Percentiles rank a stretch among this genome's conserved stretches.
These are phyloP conservation scores for Luidia sarsii DNA, from an alignment of 53 echinoderm and acorn worm genomes.

Conservation along the genomic window DNA sequence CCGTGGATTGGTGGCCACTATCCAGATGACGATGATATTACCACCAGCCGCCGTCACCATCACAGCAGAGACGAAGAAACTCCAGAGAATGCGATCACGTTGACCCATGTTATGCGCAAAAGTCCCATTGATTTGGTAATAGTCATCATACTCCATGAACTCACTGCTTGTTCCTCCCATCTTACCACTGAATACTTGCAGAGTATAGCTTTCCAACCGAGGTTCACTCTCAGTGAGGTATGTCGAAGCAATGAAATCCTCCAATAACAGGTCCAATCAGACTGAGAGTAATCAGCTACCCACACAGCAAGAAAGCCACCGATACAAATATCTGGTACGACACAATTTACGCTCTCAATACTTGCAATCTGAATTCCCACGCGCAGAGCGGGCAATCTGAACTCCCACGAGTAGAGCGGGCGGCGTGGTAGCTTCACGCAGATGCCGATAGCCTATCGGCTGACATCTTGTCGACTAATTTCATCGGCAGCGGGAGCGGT, in stretches of 20 bases:
- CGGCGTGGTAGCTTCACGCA: too few species aligned
- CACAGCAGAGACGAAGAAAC: constrained; percentile 63
- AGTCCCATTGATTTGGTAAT: constrained; percentile 11
- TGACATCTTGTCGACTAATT: too few species aligned
- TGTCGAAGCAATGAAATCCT: not conserved
- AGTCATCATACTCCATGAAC: constrained; percentile 48
- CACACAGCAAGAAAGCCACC: too few species aligned
- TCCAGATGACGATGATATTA: constrained; percentile 97
- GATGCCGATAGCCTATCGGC: too few species aligned
- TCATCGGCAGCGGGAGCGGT: too few species aligned
- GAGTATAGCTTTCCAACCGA: not conserved
- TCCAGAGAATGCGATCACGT: constrained; percentile 72
- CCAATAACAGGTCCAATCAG: too few species aligned
- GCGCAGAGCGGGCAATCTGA: too few species aligned
- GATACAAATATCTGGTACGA: too few species aligned
- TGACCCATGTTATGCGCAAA: constrained; percentile 25
- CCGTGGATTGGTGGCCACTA: constrained; percentile 81
- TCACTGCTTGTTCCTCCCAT: constrained; percentile 33
- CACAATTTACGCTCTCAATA: too few species aligned
- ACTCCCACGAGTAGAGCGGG: too few species aligned
- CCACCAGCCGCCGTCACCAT: constrained; percentile 75
- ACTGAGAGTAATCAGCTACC: too few species aligned
- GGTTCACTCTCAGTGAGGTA: not conserved
- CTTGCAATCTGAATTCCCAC: too few species aligned
- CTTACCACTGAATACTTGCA: not conserved